These are phyloP conservation scores for Sinotaia quadrata DNA, from an alignment of 2,888 invertebrate species.

Conservation along the genomic window DNA sequence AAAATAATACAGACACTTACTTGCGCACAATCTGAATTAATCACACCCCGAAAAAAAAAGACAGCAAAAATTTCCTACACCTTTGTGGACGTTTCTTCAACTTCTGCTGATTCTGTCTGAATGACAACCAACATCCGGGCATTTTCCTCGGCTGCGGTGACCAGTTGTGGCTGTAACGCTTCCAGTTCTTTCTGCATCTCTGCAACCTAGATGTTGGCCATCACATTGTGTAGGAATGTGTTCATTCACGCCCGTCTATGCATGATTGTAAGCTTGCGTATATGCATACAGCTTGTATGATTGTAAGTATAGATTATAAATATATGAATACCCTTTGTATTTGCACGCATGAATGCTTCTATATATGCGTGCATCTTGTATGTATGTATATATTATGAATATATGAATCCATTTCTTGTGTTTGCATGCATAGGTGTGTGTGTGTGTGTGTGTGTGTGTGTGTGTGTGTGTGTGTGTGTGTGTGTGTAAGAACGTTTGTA, in stretches of 20 bases:
- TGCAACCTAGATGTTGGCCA: conserved; percentile 75
- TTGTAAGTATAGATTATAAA: too few relatives aligned
- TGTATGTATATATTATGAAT: not conserved
- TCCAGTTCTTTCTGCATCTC: conserved; percentile 85
- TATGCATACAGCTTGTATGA: too few relatives aligned
- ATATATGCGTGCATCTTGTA: not conserved
- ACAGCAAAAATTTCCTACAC: too few relatives aligned
- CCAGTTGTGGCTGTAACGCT: conserved; percentile 82
- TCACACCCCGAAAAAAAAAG: too few relatives aligned
- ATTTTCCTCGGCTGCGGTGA: conserved; percentile 82
- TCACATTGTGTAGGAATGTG: not conserved
- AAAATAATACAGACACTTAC: too few relatives aligned
- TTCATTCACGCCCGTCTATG: not conserved
- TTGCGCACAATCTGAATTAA: too few relatives aligned
- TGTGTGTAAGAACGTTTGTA: not conserved
- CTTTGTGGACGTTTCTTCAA: conserved; percentile 82
- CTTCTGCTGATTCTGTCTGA: conserved; percentile 82
- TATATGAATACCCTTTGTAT: too few relatives aligned
- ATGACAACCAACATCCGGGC: conserved; percentile 82
- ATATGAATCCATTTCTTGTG: too few relatives aligned
- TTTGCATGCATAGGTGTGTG: not conserved
- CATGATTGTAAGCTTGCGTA: not conserved
- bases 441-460: not conserved
- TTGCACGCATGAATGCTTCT: not conserved
- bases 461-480: conserved; percentile 1